Percentiles rank a stretch among this genome's conserved stretches.
These are phyloP conservation scores for Tiliacea citrago DNA, from an alignment of 2,888 invertebrate species.

Conservation along the genomic window DNA sequence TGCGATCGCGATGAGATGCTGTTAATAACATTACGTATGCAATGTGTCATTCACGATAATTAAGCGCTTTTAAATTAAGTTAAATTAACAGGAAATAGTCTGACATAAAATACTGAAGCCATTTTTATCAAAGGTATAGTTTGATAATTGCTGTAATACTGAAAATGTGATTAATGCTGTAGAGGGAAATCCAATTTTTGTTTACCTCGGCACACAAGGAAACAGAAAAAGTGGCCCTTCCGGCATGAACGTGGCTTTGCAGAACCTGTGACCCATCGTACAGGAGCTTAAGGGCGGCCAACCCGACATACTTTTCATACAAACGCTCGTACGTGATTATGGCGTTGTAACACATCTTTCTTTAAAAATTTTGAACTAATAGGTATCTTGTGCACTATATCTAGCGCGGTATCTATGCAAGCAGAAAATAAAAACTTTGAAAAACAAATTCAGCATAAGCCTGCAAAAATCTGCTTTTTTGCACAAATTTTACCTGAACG, in stretches of 20 bases:
- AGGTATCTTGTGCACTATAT: too few relatives aligned
- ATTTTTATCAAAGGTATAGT: slow-evolving; percentile 15
- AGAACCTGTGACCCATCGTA: not conserved
- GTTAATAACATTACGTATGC: slow-evolving; percentile 54
- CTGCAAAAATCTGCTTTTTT: too few relatives aligned
- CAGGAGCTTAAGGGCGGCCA: too few relatives aligned
- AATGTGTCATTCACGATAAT: slow-evolving; percentile 50
- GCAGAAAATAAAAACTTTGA: too few relatives aligned
- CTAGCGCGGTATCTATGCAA: too few relatives aligned
- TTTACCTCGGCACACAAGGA: too few relatives aligned
- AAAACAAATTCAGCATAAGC: too few relatives aligned
- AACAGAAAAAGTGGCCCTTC: not conserved
- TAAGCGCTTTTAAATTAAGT: slow-evolving; percentile 52
- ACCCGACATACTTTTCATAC: too few relatives aligned
- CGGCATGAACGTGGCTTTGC: not conserved
- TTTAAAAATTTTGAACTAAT: too few relatives aligned
- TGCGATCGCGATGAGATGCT: slow-evolving; percentile 19
- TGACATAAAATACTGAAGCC: slow-evolving; percentile 4
- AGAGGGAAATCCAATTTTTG: not conserved
- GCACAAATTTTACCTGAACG: too few relatives aligned
- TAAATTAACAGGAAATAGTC: slow-evolving; percentile 35
- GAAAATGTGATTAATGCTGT: not conserved
- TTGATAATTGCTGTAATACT: slow-evolving; percentile 1
- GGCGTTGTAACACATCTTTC: too few relatives aligned
- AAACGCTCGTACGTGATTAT: too few relatives aligned